These are phyloP conservation scores for Drosophila albomicans DNA, from an alignment of 1,140 invertebrate species.

Conservation along the genomic window DNA sequence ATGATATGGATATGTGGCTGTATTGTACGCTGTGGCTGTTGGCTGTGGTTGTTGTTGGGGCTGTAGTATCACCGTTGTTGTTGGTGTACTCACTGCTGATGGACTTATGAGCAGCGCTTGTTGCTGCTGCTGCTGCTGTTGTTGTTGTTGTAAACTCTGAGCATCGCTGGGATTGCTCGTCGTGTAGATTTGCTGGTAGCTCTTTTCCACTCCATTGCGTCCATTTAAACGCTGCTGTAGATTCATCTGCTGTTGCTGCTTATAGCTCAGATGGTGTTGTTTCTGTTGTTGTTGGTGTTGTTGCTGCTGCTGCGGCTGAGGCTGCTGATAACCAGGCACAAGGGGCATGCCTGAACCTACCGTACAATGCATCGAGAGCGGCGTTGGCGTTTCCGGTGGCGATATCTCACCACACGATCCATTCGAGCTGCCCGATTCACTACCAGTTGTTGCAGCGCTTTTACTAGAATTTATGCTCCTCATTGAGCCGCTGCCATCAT, in stretches of 20 bases:
- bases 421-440: slow-evolving; percentile 82
- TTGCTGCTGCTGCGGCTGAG: slow-evolving; percentile 30
- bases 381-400: slow-evolving; percentile 80
- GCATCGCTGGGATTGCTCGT: slow-evolving; percentile 63
- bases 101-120: slow-evolving; percentile 67
- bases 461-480: slow-evolving; percentile 69
- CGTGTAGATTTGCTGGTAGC: slow-evolving; percentile 71
- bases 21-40: slow-evolving; percentile 62
- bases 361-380: slow-evolving; percentile 47
- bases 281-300: slow-evolving; percentile 55
- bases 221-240: slow-evolving; percentile 76
- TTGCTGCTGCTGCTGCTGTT: slow-evolving; percentile 29
- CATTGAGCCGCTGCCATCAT: slow-evolving; percentile 61
- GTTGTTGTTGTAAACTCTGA: slow-evolving; percentile 50
- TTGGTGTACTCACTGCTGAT: slow-evolving; percentile 63
- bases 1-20: slow-evolving; percentile 80
- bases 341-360: slow-evolving; percentile 17
- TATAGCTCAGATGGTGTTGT: slow-evolving; percentile 77
- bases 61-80: slow-evolving; percentile 62
- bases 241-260: slow-evolving; percentile 69
- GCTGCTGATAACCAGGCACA: slow-evolving; percentile 41
- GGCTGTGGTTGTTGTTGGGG: slow-evolving; percentile 50
- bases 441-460: slow-evolving; percentile 72
- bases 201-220: slow-evolving; percentile 74
- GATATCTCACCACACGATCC: slow-evolving; percentile 79